Conservation (phyloP, 2,113 vertebrate species). For the Gallinago undulata region DNA sequence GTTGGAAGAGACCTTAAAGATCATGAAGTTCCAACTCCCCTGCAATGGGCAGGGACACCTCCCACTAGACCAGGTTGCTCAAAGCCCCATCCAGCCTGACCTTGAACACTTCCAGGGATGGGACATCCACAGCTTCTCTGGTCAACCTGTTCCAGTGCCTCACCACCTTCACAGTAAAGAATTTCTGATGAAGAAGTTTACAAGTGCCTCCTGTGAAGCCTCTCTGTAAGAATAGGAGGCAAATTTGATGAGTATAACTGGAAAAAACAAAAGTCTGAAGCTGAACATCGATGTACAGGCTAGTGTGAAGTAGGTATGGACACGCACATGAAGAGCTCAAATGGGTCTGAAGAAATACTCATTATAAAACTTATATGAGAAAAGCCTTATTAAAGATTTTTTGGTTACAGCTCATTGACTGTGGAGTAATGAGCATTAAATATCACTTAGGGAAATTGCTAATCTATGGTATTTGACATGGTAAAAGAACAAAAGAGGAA, state of each 20-base stretch:
- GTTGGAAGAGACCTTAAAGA: no score
- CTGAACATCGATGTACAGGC: background rate
- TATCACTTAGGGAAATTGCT: constrained; percentile 55
- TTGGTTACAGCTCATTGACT: constrained; percentile 57
- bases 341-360: background rate
- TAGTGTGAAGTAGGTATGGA: background rate
- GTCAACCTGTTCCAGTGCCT: no score
- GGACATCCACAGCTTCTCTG: no score
- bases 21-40: no score
- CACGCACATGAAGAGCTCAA: background rate
- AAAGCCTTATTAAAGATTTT: constrained; percentile 36
- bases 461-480: constrained; percentile 21
- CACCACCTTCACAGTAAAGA: no score
- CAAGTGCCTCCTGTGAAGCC: background rate
- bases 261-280: background rate
- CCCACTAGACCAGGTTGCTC: no score
- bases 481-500: constrained; percentile 6
- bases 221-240: background rate
- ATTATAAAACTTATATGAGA: background rate
- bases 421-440: constrained; percentile 65
- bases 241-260: background rate
- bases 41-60: no score
- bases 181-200: background rate
- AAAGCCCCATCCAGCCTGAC: no score
- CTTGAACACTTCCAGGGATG: no score